Base-by-base conservation (phyloP, 2,113 vertebrate genomes). In the Bucco capensis region DNA sequence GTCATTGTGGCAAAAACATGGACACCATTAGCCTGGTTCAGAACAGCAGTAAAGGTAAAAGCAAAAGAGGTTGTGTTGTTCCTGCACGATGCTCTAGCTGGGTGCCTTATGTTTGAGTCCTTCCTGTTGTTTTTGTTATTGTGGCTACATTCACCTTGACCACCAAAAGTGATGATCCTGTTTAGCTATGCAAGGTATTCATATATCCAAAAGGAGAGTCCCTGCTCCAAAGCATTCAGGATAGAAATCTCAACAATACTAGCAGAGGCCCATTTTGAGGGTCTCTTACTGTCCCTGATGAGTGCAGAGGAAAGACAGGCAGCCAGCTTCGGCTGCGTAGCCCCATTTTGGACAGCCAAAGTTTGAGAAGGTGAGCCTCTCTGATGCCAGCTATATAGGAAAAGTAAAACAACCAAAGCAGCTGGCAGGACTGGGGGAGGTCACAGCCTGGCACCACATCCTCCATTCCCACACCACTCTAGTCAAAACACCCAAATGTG, bases 1-100 rank as follows among this genome's bases (percentile, higher is more conserved):
- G 66, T 92, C 91, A 71, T 84, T 84, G 82, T 92, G 94, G 92
- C 89, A 94, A 88, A 94, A 96, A 69, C 88, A 93, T 95, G 95
- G 96, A 96, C 96, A 91, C 60, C 76, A 95, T 96, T 95, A 96
- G 16, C 40, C 66, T 0, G 0, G 56, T 60, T 78, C 50, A 87
- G 82, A 89, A 62, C 3, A 80, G 53, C 66, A 69, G 50, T 31
- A 88, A 76, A 90, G 57, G 81, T 70, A 91, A 90, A 95, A 79
- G 49, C 25, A 23, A 78, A 44, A 50, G 54, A 58, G 38, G 3
- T 35, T 42, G 25, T 14, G 54, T 5, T 67, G 31, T 2, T 89
- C n/a, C 74, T 58, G 30, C 30, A 16, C 0, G 1, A 46, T 82
- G 22, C 46, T 82, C 13, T 65, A 13, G 8, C 6, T 51, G 24